Base-by-base conservation (phyloP, 2,797 vertebrate genomes). In the Miichthys miiuy region DNA sequence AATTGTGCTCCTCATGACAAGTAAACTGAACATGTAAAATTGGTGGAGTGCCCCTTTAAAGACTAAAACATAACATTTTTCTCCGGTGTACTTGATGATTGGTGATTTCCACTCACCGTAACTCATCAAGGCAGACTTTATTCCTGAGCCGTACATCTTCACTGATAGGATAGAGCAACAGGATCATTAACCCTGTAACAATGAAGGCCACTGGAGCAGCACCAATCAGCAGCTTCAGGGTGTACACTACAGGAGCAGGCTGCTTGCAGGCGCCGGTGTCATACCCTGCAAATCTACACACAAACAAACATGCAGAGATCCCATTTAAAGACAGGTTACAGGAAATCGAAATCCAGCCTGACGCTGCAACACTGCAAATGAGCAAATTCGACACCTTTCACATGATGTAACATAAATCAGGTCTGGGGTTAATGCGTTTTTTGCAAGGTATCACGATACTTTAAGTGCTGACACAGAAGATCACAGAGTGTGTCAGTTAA, bases 151-250 rank as follows among this genome's bases (percentile, higher is more conserved):
- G 88, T 13, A 96, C 94, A 13, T 95, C 94, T 91, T 97, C 96
- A 2, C 93, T 97, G 91, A 97, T 95, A 0, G 97, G 97, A 79
- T 99, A 97, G 46, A 96, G 91, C 84, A 96, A 64, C 2, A 99
- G 95, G 90, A 99, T 96, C 90, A 97, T 81, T 48, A 99, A 92
- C 23, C 98, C 98, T 0, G 88, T 84, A 23, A 96, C 80, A 62
- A 99, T 97, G 85, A 99, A 97, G 82, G 94, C 89, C 77, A 97
- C 95, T 0, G 98, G 98, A 20, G 97, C 96, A 0, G 95, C 97
- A 1, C 97, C 96, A 1, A 98, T 97, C 82, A 99, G 96, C 81
- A 99, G 92, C 86, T 98, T 98, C 85, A 99, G 95, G 0, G 96
- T 96, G 80, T 96, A 95, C 55, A 97, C 97, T 57, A 99, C 98